Conservation (phyloP, 92 coral and sea anemone genomes). For the Epizoanthus fatuus region DNA sequence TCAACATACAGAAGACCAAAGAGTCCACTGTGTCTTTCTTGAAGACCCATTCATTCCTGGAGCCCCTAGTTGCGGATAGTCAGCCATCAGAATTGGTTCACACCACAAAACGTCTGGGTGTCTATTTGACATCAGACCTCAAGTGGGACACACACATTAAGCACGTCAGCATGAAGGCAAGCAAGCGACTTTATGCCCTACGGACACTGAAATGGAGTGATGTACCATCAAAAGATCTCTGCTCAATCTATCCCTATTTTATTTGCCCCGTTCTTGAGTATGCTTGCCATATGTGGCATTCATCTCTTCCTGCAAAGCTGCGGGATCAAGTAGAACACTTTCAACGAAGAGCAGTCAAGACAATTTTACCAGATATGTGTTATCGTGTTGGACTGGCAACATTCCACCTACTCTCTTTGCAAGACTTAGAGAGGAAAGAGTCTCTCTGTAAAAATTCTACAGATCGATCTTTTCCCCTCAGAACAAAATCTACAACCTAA, state of each 20-base stretch:
- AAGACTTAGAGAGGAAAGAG: not conserved
- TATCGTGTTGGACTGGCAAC: not conserved
- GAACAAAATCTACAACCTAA: no score
- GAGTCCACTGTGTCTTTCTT: not conserved
- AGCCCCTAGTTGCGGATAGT: not conserved
- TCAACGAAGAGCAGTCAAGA: no score
- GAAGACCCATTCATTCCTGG: slow-evolving; percentile 9
- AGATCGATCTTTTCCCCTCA: no score
- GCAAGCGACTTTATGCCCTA: slow-evolving; percentile 15
- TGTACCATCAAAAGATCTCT: not conserved
- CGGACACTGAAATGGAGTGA: not conserved
- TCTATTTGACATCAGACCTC: slow-evolving; percentile 31
- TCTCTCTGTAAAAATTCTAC: not conserved
- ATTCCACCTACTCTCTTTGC: not conserved
- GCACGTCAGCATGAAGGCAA: slow-evolving; percentile 12
- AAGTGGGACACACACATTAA: slow-evolving; percentile 37
- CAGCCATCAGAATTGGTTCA: not conserved
- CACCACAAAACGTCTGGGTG: slow-evolving; percentile 25
- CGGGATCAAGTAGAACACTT: no score
- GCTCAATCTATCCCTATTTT: not conserved
- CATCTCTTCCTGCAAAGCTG: no score
- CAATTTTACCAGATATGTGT: not conserved
- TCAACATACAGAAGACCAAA: slow-evolving; percentile 43
- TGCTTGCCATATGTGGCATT: no score
- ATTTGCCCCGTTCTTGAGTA: not conserved